phyloP scores from a whole-genome alignment of 2,797 vertebrate species.

The Hoplostethus mediterraneus region DNA sequence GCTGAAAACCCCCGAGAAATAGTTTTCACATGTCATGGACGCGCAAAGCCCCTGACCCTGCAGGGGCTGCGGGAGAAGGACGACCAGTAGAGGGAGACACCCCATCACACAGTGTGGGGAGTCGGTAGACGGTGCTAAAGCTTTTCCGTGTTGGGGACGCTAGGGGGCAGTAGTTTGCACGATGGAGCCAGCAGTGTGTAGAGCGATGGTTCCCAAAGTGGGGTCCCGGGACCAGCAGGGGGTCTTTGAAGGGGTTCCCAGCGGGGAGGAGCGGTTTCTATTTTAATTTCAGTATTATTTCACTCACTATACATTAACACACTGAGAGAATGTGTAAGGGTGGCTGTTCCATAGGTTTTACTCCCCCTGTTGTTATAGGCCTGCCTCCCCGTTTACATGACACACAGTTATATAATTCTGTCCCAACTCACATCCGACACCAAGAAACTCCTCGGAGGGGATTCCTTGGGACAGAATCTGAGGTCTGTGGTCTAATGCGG shows the following conservation, averaged over 20 bases:
- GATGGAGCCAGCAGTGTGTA: neutral
- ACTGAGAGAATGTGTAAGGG: too few species aligned
- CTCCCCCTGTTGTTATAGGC: constrained; percentile 15
- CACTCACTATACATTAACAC: too few species aligned
- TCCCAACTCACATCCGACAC: neutral
- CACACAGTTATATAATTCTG: constrained; percentile 9
- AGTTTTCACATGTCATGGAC: neutral
- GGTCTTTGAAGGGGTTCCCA: constrained; percentile 36
- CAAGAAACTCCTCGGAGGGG: constrained; percentile 29
- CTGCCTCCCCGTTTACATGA: constrained; percentile 4
- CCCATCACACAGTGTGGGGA: constrained; percentile 39
- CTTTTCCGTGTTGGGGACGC: neutral
- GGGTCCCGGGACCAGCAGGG: constrained; percentile 38
- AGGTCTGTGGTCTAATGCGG: constrained; percentile 12
- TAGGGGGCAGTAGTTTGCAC: constrained; percentile 58
- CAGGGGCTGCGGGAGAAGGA: neutral
- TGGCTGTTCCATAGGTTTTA: neutral
- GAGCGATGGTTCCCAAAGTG: constrained; percentile 17
- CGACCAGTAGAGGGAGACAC: constrained; percentile 74
- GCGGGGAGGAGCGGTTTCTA: constrained; percentile 7
- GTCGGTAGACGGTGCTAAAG: neutral
- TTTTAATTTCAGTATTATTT: too few species aligned
- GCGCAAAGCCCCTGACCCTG: neutral
- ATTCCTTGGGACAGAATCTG: constrained; percentile 50
- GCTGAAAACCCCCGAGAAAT: neutral